Evolutionary conservation across 53 echinoderm and acorn worm species (phyloP), one percentile per base, ranked within the genome.

Genomic region (Zoroaster sp.): DNA sequence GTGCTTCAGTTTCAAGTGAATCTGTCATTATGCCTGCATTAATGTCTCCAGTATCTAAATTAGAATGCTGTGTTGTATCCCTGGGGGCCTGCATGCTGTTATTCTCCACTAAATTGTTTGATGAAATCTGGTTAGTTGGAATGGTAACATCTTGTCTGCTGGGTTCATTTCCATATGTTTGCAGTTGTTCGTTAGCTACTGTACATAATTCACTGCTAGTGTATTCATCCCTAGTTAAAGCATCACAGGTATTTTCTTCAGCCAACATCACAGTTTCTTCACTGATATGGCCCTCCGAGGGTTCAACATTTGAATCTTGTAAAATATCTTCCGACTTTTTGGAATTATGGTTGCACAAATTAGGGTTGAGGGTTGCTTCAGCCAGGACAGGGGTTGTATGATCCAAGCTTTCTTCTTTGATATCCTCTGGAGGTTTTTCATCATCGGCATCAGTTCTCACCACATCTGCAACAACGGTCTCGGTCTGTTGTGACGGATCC

Each of bases 21-120:
- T 81, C 81, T 81, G 68, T 81, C 66, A n/a, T 81, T 81, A 81
- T 42, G 40, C 42, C 67, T 66, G 42, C 81, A 81, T 67, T 81
- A 81, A 67, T 81, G 81, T 81, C 81, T 81, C 63, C 67, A 20
- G 39, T 44, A 28, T 66, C 67, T 66, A 81, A 67, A 66, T 81
- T 41, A 31, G 81, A 30, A 32, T 65, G 28, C 66, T 15, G 81
- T 30, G 63, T 67, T 39, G 33, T 30, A 41, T 42, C 54, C 55
- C 67, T 20, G 23, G 13, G 43, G 67, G 81, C 68, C 17, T 3
- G 21, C 14, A 17, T 66, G 44, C 33, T 41, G 23, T 74, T 74
- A 40, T 66, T 38, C n/a, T 30, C 43, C 41, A 66, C 81, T 40
- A 41, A 81, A 66, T 18, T 43, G 43, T 42, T 32, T 40, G 81